phyloP scores from a whole-genome alignment of 30 jellyfish, hydroid and myxozoan species.

The Phacellophora camtschatica region DNA sequence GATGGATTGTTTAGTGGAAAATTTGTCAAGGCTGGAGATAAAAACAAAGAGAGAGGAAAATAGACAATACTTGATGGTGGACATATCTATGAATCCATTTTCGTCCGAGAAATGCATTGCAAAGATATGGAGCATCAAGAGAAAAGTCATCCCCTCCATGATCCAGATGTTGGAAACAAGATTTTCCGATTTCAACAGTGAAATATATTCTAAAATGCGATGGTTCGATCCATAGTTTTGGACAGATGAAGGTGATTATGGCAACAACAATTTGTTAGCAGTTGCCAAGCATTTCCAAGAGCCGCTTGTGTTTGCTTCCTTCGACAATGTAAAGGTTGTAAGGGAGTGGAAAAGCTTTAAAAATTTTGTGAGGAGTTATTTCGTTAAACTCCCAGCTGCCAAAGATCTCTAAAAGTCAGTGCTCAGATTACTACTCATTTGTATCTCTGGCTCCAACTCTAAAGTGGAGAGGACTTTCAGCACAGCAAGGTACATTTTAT shows the following conservation, averaged over 20 bases:
- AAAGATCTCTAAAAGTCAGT: constrained; percentile 2
- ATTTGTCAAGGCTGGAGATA: constrained; percentile 32
- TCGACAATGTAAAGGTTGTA: not conserved
- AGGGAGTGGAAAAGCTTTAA: constrained; percentile 43
- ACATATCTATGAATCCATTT: constrained; percentile 1
- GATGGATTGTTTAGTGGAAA: constrained; percentile 24
- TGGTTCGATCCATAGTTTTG: constrained; percentile 24
- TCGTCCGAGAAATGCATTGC: not conserved
- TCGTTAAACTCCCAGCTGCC: not conserved
- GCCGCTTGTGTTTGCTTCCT: constrained; percentile 22
- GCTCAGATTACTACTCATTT: no score
- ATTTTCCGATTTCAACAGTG: constrained; percentile 12
- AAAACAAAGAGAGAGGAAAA: constrained; percentile 31
- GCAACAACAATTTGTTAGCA: not conserved
- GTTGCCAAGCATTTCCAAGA: constrained; percentile 15
- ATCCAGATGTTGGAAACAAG: not conserved
- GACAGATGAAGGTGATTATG: constrained; percentile 14
- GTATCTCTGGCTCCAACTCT: no score
- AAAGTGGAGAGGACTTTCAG: no score
- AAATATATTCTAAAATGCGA: constrained; percentile 16
- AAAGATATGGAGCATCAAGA: not conserved
- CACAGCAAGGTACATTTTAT: no score
- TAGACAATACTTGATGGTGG: constrained; percentile 18
- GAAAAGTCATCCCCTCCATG: not conserved
- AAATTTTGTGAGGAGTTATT: constrained; percentile 7